Conservation (phyloP, 2,113 vertebrate genomes). For the Ancistrus triradiatus region DNA sequence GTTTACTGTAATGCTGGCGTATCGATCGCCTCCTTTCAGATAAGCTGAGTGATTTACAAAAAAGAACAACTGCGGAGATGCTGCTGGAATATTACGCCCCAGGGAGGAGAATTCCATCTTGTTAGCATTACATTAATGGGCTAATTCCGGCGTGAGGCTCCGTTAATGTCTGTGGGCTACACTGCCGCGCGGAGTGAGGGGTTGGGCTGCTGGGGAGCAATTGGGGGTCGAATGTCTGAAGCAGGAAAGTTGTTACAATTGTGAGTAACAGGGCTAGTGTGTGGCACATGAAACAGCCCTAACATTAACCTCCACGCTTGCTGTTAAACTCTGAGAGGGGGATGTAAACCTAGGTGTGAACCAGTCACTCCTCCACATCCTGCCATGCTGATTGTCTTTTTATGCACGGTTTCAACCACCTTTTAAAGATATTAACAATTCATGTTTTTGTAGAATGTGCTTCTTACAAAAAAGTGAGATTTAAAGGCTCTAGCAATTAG, state of each 20-base stretch:
- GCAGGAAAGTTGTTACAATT: constrained; percentile 49
- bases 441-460: too few species aligned
- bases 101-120: constrained; percentile 69
- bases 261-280: constrained; percentile 29
- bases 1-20: constrained; percentile 68
- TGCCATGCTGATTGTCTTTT: constrained; percentile 10
- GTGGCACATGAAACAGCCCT: constrained; percentile 34
- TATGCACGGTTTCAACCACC: too few species aligned
- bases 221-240: constrained; percentile 56
- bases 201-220: constrained; percentile 42
- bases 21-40: constrained; percentile 71
- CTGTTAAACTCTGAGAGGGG: constrained; percentile 56
- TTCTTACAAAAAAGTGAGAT: too few species aligned
- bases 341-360: constrained; percentile 43
- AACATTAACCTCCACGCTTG: constrained; percentile 54
- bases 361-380: constrained; percentile 1
- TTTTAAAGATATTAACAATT: too few species aligned
- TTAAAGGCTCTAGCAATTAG: too few species aligned
- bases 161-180: constrained; percentile 67
- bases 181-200: constrained; percentile 51
- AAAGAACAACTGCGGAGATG: constrained; percentile 66
- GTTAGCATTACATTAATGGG: constrained; percentile 78
- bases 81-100: constrained; percentile 64
- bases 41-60: constrained; percentile 73
- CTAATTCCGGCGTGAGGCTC: constrained; percentile 68